Percentiles rank a stretch among this genome's conserved stretches.
These are phyloP conservation scores for Euspilapteryx auroguttella DNA, from an alignment of 2,888 invertebrate genomes.

Conservation along the genomic window DNA sequence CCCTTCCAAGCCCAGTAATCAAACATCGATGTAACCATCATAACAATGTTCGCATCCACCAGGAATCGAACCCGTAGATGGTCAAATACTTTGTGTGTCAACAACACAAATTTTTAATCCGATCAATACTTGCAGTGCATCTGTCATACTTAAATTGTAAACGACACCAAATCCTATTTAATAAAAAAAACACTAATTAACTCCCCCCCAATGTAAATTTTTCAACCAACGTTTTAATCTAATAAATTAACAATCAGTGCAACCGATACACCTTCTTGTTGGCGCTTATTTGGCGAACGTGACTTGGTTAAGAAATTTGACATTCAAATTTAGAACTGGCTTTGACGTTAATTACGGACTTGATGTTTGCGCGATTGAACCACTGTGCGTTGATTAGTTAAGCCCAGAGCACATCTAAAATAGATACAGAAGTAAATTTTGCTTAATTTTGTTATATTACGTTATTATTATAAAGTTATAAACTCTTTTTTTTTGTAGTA, in stretches of 20 bases:
- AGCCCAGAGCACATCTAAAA: too few relatives aligned
- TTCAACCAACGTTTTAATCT: constrained; percentile 56
- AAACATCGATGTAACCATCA: too few relatives aligned
- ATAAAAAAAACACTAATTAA: constrained; percentile 41
- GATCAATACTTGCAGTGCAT: constrained; percentile 14
- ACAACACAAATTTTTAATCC: background rate
- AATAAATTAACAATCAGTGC: constrained; percentile 63
- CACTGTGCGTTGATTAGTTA: constrained; percentile 22
- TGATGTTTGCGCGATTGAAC: constrained; percentile 15
- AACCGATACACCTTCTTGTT: constrained; percentile 58
- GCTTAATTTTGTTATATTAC: too few relatives aligned
- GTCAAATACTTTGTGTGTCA: too few relatives aligned
- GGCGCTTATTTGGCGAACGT: constrained; percentile 55
- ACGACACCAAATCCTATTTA: constrained; percentile 33
- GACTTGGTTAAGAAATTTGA: constrained; percentile 37
- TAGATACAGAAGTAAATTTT: too few relatives aligned
- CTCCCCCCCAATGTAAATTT: constrained; percentile 37
- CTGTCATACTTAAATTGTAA: constrained; percentile 47
- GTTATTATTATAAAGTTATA: too few relatives aligned
- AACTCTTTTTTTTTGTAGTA: too few relatives aligned
- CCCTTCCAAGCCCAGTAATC: too few relatives aligned
- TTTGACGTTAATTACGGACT: constrained; percentile 33
- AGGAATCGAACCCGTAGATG: too few relatives aligned
- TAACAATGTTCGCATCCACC: too few relatives aligned
- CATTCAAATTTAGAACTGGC: constrained; percentile 45